phyloP scores from a whole-genome alignment of 2,797 vertebrate species.

The Gallinago stenura region DNA sequence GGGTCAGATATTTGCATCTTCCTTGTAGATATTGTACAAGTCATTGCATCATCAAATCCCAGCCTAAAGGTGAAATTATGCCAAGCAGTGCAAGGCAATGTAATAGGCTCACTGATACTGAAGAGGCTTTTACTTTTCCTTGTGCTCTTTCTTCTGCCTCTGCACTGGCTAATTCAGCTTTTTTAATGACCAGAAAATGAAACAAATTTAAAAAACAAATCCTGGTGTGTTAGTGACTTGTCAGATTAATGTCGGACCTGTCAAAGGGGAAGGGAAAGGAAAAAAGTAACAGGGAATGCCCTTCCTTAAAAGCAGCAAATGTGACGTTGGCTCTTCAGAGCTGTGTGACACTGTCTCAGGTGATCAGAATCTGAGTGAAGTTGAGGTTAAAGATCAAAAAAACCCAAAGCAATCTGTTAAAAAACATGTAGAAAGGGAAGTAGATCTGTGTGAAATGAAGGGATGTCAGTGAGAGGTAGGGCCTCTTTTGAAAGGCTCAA shows the following conservation, averaged over 20 bases:
- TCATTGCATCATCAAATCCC: background rate
- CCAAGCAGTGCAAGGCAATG: background rate
- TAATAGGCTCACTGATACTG: background rate
- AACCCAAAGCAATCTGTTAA: background rate
- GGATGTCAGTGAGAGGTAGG: background rate
- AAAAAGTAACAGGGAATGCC: background rate
- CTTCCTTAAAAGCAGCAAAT: background rate
- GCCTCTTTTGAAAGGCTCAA: background rate
- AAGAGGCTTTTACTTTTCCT: background rate
- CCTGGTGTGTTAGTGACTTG: background rate
- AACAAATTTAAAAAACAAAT: background rate
- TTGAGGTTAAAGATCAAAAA: background rate
- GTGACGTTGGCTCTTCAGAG: background rate
- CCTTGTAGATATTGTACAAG: background rate
- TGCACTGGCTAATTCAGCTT: background rate
- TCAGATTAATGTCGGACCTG: background rate
- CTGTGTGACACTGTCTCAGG: background rate
- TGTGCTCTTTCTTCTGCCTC: background rate
- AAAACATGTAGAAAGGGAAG: background rate
- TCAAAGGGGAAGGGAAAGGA: background rate
- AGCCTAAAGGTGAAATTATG: background rate
- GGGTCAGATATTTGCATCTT: background rate
- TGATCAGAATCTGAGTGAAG: background rate
- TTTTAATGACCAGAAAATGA: background rate
- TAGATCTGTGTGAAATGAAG: background rate